Evolutionary conservation across 2,797 vertebrate species (phyloP).

Genomic region (Orientallactaga sibirica): DNA sequence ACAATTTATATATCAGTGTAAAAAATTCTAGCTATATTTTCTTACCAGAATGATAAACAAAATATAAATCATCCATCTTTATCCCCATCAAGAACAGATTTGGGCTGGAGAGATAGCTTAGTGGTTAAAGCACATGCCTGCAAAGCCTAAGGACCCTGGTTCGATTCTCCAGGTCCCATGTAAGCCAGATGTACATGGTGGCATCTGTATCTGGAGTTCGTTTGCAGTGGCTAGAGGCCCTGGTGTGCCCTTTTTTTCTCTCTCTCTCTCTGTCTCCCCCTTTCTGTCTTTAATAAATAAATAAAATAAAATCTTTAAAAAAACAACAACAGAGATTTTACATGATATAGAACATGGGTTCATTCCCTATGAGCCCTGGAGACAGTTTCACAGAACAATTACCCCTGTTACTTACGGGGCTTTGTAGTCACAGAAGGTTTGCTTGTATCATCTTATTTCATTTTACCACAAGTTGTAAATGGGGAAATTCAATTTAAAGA

Average conservation of each 20-base stretch:
- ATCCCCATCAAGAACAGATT: background rate
- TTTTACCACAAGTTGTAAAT: slow-evolving; percentile 30
- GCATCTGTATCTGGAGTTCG: too few species aligned
- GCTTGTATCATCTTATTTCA: background rate
- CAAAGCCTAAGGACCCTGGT: too few species aligned
- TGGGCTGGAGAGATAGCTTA: too few species aligned
- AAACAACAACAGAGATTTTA: background rate
- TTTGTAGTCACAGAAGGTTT: slow-evolving; percentile 4
- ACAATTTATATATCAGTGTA: background rate
- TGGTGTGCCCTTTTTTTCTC: too few species aligned
- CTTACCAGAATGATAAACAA: slow-evolving; percentile 3
- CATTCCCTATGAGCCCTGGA: background rate
- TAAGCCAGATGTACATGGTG: too few species aligned
- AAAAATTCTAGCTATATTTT: slow-evolving; percentile 7
- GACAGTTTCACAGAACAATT: background rate
- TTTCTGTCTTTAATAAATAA: too few species aligned
- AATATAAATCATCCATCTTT: slow-evolving; percentile 2
- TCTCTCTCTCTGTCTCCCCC: too few species aligned
- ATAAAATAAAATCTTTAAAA: too few species aligned
- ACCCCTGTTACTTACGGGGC: background rate
- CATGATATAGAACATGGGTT: background rate
- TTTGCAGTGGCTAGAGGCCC: too few species aligned
- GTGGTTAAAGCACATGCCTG: too few species aligned
- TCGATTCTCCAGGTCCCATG: too few species aligned
- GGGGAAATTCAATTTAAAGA: slow-evolving; percentile 15